Evolutionary conservation across 2,113 vertebrate genomes (phyloP).

Genomic region (Scopus umbretta): DNA sequence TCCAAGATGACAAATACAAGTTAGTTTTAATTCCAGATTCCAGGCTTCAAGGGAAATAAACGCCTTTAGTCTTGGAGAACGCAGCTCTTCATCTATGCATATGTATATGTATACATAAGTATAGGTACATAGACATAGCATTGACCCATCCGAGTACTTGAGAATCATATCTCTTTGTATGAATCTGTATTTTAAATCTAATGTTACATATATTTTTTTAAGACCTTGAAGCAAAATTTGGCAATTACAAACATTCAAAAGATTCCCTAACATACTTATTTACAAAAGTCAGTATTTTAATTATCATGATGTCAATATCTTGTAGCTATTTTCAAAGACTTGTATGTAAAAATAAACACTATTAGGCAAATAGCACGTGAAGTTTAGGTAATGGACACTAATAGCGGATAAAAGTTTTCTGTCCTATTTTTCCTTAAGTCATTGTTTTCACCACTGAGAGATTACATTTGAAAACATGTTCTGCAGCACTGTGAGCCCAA

Average conservation of each 20-base stretch:
- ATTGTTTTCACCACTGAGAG: neutral
- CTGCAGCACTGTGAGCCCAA: neutral
- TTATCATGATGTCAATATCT: neutral
- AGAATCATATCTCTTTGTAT: neutral
- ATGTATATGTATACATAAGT: no score
- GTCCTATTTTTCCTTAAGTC: neutral
- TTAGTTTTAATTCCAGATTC: neutral
- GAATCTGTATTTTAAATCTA: neutral
- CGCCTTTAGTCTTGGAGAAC: neutral
- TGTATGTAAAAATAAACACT: neutral
- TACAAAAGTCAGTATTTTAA: neutral
- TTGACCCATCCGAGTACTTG: neutral
- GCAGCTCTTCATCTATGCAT: neutral
- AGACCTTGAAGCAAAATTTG: slow-evolving; percentile 15
- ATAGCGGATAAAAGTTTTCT: neutral
- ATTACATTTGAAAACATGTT: neutral
- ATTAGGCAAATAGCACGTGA: neutral
- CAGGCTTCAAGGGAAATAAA: neutral
- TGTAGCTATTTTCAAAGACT: neutral
- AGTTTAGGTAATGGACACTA: neutral
- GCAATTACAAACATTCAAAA: neutral
- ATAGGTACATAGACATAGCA: neutral
- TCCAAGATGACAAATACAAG: neutral
- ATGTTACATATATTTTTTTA: neutral
- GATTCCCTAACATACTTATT: neutral